Conservation (phyloP, 2,888 invertebrate species). For the Xestia c-nigrum region DNA sequence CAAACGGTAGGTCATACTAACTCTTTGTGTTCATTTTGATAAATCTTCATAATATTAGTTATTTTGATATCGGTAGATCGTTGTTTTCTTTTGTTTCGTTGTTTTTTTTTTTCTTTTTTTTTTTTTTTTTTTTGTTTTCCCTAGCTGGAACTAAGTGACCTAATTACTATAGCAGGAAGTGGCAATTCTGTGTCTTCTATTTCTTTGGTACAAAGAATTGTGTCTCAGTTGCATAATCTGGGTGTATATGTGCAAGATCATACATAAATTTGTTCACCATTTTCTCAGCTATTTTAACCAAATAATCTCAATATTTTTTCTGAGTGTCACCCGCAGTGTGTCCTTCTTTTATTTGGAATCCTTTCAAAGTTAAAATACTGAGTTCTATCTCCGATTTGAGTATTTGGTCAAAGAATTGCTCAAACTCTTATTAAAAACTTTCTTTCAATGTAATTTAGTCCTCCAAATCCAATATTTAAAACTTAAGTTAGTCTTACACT, state of each 20-base stretch:
- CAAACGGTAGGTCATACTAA: conserved; percentile 73
- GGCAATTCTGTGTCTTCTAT: neutral
- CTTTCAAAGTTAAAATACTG: neutral
- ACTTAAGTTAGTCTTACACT: neutral
- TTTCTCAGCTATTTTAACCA: neutral
- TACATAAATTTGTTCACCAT: neutral
- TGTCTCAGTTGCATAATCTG: neutral
- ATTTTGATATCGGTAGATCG: neutral
- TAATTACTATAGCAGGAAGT: neutral
- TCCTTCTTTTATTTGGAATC: neutral
- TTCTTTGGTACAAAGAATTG: neutral
- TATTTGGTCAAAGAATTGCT: neutral
- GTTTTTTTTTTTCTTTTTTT: no score
- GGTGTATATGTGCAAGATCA: neutral
- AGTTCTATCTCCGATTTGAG: neutral
- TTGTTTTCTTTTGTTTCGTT: no score
- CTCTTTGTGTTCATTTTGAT: neutral
- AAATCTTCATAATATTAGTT: neutral
- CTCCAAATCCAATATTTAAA: neutral
- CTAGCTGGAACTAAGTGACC: no score
- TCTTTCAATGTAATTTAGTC: neutral
- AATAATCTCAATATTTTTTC: neutral
- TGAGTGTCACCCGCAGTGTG: neutral
- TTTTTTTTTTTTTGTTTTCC: no score
- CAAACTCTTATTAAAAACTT: neutral